Evolutionary conservation across 1,140 invertebrate genomes (phyloP).

Genomic region (Caerostris darwini): DNA sequence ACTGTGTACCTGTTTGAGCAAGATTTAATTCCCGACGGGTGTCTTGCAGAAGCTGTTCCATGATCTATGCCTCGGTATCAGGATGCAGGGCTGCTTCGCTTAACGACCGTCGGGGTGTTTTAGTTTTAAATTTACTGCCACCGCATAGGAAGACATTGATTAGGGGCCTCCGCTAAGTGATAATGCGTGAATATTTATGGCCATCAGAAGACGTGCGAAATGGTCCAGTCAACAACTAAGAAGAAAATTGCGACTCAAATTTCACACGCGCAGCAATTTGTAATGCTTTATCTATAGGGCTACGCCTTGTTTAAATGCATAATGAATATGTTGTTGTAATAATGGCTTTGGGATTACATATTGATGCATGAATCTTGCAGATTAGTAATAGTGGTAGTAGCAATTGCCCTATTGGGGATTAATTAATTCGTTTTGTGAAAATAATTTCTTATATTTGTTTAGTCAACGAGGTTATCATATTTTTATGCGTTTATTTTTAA

Average conservation of each 20-base stretch:
- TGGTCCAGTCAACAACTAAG: background rate
- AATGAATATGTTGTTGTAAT: background rate
- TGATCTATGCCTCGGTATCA: background rate
- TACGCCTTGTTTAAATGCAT: background rate
- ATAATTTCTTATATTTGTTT: too few species aligned
- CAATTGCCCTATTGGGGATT: too few species aligned
- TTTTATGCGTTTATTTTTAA: too few species aligned
- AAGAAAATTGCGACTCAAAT: background rate
- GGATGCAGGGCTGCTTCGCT: background rate
- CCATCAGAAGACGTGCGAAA: background rate
- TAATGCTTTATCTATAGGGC: background rate
- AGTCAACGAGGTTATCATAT: too few species aligned
- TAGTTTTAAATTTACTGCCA: background rate
- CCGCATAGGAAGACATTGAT: background rate
- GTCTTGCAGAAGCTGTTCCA: background rate
- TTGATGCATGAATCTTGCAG: background rate
- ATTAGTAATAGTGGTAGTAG: background rate
- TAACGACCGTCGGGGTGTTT: background rate
- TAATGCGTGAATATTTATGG: constrained; percentile 20
- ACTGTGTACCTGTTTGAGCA: constrained; percentile 8
- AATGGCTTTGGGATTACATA: background rate
- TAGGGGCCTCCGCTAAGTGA: background rate
- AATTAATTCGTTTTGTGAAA: too few species aligned
- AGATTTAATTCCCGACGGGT: background rate
- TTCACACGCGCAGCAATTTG: background rate